Percentiles rank a stretch among this genome's conserved stretches.
Evolutionary conservation across 2,113 vertebrate species (phyloP).

Genomic region (Columbina picui): DNA sequence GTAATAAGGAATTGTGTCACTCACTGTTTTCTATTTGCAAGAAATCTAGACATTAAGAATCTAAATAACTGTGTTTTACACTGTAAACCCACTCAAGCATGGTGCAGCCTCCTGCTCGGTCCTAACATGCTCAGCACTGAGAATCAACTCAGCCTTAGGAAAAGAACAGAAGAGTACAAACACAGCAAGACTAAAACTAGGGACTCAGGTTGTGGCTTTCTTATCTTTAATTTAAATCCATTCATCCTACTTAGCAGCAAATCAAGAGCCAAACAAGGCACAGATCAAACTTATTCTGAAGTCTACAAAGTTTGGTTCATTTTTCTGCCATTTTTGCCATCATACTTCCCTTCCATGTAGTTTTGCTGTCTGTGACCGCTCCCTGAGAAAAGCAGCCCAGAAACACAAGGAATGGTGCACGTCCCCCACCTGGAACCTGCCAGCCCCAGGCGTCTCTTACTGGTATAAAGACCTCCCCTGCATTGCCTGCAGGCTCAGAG

Average conservation of each 20-base stretch:
- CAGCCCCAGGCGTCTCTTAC: neutral
- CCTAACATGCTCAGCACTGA: neutral
- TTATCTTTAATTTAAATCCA: neutral
- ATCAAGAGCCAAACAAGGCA: neutral
- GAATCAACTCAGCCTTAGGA: neutral
- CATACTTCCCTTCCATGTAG: neutral
- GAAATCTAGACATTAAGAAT: neutral
- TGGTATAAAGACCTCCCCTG: neutral
- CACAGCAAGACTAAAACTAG: neutral
- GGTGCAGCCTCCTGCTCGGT: neutral
- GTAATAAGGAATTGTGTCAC: neutral
- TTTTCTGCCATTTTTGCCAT: neutral
- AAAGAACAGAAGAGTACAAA: neutral
- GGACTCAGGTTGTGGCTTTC: neutral
- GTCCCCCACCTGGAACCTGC: neutral
- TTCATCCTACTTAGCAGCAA: neutral
- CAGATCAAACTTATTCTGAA: neutral
- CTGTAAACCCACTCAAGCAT: neutral
- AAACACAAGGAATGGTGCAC: neutral
- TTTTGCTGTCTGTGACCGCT: neutral
- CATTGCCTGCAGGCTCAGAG: neutral
- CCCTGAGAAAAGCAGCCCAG: neutral
- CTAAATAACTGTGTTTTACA: neutral
- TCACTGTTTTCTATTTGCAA: neutral
- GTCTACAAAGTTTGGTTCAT: rapidly evolving